Evolutionary conservation across 2,113 vertebrate species (phyloP), one percentile per base, ranked within the genome.

Genomic region (Neolamprologus tretocephalus): DNA sequence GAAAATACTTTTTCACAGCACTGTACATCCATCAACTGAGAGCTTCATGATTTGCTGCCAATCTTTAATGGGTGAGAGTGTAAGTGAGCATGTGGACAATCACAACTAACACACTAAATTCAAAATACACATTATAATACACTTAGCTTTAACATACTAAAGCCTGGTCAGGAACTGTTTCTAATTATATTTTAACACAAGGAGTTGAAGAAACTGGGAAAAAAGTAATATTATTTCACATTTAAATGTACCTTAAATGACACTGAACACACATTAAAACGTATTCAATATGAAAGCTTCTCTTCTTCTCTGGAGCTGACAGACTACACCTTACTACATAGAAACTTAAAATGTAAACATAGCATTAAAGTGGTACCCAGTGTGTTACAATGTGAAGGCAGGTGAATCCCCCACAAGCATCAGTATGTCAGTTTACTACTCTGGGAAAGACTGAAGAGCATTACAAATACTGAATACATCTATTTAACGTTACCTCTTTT

Each of bases 401-500:
- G 23, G 42, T 28, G 23, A 28, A 49, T 49, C 26, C 71, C 45
- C 23, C 45, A 28, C 26, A 78, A 49, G 23, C 23, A 75, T 75
- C 40, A 31, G 42, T 49, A 78, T 49, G 42, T 49, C 28, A 55
- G 23, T 45, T 63, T 75, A 51, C 79, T 31, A 86, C 13, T 47
- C 5, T 19, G 13, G 16, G 4, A 81, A 21, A 54, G 42, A 61
- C 40, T 7, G 1, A 89, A 45, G 1, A 49, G 4, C 5, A 26
- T n/a, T 71, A 47, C 80, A 83, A 8, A 35, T 13, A 28, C 9
- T 17, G 33, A 4, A 10, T 45, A 63, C 0, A 71, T 45, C 4
- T 7, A 79, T 31, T 28, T 54, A 58, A 33, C 33, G 87, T 80
- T 75, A 95, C 93, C 94, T 95, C 92, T 85, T 94, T 95, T 86